phyloP scores from a whole-genome alignment of 2,888 invertebrate species.

The Patella depressa region DNA sequence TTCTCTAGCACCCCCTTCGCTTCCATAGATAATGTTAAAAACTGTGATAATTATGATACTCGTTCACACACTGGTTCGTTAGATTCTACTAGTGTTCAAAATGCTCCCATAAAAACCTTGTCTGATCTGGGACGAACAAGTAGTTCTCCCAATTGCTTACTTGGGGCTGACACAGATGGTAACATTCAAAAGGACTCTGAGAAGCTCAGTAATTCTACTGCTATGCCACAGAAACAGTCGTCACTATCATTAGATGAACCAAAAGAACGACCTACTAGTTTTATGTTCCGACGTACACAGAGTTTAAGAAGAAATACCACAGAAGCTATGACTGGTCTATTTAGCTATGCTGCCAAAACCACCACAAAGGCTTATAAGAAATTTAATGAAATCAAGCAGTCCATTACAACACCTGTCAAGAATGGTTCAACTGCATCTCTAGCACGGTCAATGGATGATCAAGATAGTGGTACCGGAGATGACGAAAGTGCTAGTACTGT shows the following conservation, averaged over 20 bases:
- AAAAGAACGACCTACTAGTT: conserved; percentile 32
- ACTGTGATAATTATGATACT: conserved; percentile 3
- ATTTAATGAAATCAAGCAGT: conserved; percentile 64
- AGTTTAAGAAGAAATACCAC: conserved; percentile 45
- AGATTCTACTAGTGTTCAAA: conserved; percentile 34
- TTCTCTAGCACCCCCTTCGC: conserved; percentile 24
- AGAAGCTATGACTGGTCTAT: conserved; percentile 58
- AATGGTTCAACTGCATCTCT: conserved; percentile 55
- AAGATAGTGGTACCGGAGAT: conserved; percentile 46
- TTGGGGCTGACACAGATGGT: conserved; percentile 22
- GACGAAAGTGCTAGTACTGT: conserved; percentile 38
- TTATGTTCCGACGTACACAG: conserved; percentile 38
- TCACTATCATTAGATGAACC: conserved; percentile 45
- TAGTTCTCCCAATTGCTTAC: conserved; percentile 53
- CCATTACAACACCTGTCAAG: conserved; percentile 61
- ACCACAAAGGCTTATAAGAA: conserved; percentile 59
- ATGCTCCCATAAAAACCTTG: conserved; percentile 37
- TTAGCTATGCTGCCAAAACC: conserved; percentile 56
- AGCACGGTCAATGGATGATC: conserved; percentile 49
- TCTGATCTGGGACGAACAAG: conserved; percentile 52
- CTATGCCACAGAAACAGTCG: conserved; percentile 38
- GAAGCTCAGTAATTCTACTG: conserved; percentile 23
- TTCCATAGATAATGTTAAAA: conserved; percentile 12
- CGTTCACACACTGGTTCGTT: background rate
- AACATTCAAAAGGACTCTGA: conserved; percentile 7